These are phyloP conservation scores for Drosophila obscura DNA, from an alignment of 1,140 invertebrate genomes.

Conservation along the genomic window DNA sequence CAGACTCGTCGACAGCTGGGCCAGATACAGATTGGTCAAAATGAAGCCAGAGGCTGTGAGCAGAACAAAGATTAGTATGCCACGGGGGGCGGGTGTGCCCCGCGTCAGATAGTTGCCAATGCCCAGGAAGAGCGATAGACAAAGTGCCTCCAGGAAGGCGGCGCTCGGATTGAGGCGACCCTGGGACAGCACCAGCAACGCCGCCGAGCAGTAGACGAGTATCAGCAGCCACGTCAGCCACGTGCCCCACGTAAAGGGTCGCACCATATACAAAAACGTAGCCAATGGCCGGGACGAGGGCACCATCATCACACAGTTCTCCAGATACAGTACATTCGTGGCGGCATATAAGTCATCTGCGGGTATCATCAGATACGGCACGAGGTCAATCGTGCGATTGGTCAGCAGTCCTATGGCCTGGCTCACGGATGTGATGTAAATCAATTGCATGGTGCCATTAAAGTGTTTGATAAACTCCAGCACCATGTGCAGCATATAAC, in stretches of 20 bases:
- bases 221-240: conserved; percentile 45
- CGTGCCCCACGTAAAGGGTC: conserved; percentile 28
- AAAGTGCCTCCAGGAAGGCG: conserved; percentile 45
- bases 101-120: conserved; percentile 12
- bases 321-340: conserved; percentile 54
- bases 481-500: conserved; percentile 58
- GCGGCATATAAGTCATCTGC: conserved; percentile 24
- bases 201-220: conserved; percentile 51
- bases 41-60: conserved; percentile 49
- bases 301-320: conserved; percentile 53
- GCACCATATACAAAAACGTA: conserved; percentile 45
- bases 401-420: conserved; percentile 36
- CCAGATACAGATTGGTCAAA: conserved; percentile 61
- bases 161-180: conserved; percentile 12
- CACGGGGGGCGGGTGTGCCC: conserved; percentile 7
- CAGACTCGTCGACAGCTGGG: conserved; percentile 50
- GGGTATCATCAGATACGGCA: conserved; percentile 51
- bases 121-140: conserved; percentile 38
- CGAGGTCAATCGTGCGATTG: conserved; percentile 45
- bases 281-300: conserved; percentile 42
- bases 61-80: conserved; percentile 34
- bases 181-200: conserved; percentile 18
- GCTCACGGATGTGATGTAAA: conserved; percentile 9
- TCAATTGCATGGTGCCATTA: conserved; percentile 36
- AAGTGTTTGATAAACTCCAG: conserved; percentile 56